A percentile compares a stretch with the other conserved stretches of the same genome.
These are phyloP conservation scores for Gymnothorax javanicus DNA, from an alignment of 2,797 vertebrate species.

Conservation along the genomic window DNA sequence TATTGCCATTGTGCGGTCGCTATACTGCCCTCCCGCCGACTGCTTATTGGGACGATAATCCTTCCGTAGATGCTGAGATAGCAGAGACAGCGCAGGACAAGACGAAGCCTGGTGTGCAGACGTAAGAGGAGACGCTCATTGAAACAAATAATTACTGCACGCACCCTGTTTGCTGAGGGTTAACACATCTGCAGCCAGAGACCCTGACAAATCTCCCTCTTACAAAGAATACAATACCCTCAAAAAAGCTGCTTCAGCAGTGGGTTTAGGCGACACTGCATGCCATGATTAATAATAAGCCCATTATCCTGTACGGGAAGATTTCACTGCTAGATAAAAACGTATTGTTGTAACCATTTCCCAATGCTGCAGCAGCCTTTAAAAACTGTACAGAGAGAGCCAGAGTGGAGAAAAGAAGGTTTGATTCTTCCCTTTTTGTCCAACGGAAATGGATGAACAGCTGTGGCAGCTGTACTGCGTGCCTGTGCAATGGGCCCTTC, in stretches of 20 bases:
- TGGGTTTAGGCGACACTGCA: background rate
- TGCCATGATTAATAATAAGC: background rate
- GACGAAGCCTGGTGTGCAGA: background rate
- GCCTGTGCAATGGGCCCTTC: background rate
- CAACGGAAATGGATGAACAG: background rate
- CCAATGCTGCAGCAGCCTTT: background rate
- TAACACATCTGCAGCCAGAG: background rate
- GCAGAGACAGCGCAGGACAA: background rate
- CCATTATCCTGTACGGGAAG: conserved; percentile 4
- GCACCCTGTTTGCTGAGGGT: background rate
- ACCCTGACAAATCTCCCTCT: background rate
- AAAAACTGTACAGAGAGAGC: background rate
- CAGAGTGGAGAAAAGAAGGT: background rate
- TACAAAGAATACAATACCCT: background rate
- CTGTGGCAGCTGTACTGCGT: background rate
- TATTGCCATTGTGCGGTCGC: conserved; percentile 32
- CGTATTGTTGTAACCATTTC: conserved; percentile 1
- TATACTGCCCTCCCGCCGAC: conserved; percentile 34
- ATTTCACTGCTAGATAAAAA: conserved; percentile 2
- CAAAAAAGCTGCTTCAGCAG: conserved; percentile 6
- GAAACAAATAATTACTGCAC: too few relatives aligned
- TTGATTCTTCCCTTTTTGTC: background rate
- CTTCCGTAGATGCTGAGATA: background rate
- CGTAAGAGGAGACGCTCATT: background rate
- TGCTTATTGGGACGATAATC: conserved; percentile 30